Percentiles rank a stretch among this genome's conserved stretches.
Conservation (phyloP, 2,797 vertebrate species). For the Sebastes goodei region DNA sequence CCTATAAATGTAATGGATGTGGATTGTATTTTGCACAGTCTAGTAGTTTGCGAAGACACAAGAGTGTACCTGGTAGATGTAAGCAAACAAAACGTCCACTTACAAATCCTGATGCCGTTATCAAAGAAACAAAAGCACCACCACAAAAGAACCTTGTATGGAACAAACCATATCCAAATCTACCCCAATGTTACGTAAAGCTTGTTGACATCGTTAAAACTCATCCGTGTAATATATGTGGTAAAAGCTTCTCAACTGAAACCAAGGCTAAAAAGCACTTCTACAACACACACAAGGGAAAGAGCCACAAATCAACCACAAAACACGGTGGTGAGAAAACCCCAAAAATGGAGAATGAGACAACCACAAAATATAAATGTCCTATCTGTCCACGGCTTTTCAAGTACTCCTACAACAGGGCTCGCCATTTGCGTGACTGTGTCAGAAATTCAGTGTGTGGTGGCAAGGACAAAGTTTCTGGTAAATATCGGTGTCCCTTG, state of each 20-base stretch:
- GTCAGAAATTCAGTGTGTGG: slow-evolving; percentile 52
- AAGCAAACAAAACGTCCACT: not conserved
- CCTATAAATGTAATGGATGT: slow-evolving; percentile 74
- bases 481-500: slow-evolving; percentile 78
- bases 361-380: slow-evolving; percentile 69
- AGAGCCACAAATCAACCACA: slow-evolving; percentile 13
- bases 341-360: slow-evolving; percentile 13
- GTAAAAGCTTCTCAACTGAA: slow-evolving; percentile 60
- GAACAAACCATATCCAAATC: not conserved
- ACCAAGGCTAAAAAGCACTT: slow-evolving; percentile 55
- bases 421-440: slow-evolving; percentile 81
- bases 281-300: slow-evolving; percentile 40
- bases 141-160: not conserved
- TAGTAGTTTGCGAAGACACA: slow-evolving; percentile 67
- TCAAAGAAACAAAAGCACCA: not conserved
- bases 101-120: not conserved
- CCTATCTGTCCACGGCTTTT: slow-evolving; percentile 80
- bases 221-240: slow-evolving; percentile 62
- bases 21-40: slow-evolving; percentile 75
- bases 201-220: slow-evolving; percentile 76
- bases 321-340: slow-evolving; percentile 43
- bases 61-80: slow-evolving; percentile 63
- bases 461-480: slow-evolving; percentile 60
- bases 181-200: slow-evolving; percentile 77
- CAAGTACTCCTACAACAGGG: slow-evolving; percentile 79